phyloP scores from a whole-genome alignment of 2,797 vertebrate species.

The Onychomys leucogaster region DNA sequence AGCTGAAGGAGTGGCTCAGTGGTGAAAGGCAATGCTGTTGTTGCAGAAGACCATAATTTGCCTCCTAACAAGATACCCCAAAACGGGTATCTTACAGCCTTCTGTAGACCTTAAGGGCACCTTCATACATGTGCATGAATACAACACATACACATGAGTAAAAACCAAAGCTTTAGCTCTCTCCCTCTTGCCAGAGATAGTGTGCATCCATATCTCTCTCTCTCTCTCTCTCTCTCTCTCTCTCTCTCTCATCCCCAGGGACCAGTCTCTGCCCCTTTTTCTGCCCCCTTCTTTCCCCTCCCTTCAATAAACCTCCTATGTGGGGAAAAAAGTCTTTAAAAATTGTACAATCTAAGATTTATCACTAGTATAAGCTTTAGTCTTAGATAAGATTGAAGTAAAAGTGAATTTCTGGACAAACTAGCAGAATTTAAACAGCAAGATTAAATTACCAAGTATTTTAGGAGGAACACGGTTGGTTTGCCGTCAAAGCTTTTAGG shows the following conservation, averaged over 20 bases:
- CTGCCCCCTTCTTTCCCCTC: too few species aligned
- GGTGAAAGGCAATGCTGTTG: neutral
- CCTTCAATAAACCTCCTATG: too few species aligned
- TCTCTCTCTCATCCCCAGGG: too few species aligned
- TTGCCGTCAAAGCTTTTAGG: neutral
- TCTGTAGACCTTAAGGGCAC: neutral
- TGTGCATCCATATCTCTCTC: too few species aligned
- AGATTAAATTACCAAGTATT: neutral
- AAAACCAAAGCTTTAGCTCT: neutral
- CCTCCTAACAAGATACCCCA: neutral
- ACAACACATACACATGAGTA: neutral
- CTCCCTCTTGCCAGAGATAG: too few species aligned
- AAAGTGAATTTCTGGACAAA: conserved; percentile 44
- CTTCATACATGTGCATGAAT: neutral
- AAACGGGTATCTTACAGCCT: neutral
- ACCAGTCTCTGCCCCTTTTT: too few species aligned
- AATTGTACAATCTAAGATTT: neutral
- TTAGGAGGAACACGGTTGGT: neutral
- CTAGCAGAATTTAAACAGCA: neutral
- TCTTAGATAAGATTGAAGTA: conserved; percentile 21
- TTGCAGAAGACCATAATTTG: neutral
- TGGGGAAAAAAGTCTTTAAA: neutral
- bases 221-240: too few species aligned
- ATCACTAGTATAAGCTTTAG: neutral
- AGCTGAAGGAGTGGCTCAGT: neutral